Evolutionary conservation across 2,113 vertebrate species (phyloP).

Genomic region (Apteryx mantelli): DNA sequence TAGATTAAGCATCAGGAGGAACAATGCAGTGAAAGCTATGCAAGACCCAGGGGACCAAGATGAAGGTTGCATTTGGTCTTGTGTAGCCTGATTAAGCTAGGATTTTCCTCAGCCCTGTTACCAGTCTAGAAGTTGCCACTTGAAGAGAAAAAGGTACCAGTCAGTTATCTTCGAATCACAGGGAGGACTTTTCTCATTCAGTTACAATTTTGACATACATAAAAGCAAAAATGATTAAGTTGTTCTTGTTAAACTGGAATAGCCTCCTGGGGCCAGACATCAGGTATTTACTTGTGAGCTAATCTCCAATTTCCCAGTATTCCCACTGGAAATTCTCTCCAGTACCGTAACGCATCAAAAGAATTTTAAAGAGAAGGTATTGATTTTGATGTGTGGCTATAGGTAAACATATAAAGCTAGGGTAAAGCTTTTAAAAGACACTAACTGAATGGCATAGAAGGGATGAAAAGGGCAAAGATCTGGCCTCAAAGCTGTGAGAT

Average conservation of each 20-base stretch:
- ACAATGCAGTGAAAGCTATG: neutral
- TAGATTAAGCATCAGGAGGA: neutral
- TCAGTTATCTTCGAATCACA: neutral
- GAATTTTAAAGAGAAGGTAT: constrained; percentile 32
- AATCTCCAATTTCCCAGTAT: constrained; percentile 14
- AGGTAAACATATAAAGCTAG: neutral
- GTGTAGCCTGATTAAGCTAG: neutral
- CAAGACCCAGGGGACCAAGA: neutral
- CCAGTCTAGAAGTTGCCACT: neutral
- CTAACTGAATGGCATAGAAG: neutral
- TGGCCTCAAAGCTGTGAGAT: neutral
- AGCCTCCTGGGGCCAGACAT: neutral
- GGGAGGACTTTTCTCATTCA: neutral
- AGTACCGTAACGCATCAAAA: neutral
- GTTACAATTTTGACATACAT: neutral
- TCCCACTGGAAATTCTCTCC: constrained; percentile 29
- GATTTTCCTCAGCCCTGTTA: neutral
- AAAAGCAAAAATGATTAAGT: constrained; percentile 27
- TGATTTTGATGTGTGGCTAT: neutral
- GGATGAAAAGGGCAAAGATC: neutral
- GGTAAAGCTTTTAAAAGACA: neutral
- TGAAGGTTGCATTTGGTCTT: neutral
- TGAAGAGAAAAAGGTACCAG: neutral
- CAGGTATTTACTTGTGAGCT: constrained; percentile 29
- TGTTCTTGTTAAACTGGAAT: neutral